Evolutionary conservation across 30 jellyfish, hydroid and myxozoan genomes (phyloP).

Genomic region (Rhopilema esculentum): DNA sequence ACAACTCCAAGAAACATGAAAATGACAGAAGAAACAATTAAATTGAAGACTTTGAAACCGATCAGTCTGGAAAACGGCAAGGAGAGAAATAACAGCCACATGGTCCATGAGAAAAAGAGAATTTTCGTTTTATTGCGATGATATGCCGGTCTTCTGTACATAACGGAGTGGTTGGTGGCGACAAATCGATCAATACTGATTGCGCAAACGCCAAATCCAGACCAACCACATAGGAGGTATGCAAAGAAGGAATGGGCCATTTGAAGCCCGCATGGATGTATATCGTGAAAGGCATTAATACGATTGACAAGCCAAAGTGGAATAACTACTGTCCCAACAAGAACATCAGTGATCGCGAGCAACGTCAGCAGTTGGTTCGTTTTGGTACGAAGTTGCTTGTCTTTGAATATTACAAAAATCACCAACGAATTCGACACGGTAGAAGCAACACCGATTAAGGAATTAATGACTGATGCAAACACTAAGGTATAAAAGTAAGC

Average conservation of each 20-base stretch:
- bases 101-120: neutral
- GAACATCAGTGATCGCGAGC: constrained; percentile 13
- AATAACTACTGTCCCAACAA: neutral
- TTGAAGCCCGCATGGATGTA: neutral
- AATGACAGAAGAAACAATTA: neutral
- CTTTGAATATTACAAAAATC: constrained; percentile 9
- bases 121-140: neutral
- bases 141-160: neutral
- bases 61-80: neutral
- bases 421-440: constrained; percentile 1
- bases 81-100: neutral
- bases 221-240: constrained; percentile 21
- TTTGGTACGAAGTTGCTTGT: neutral
- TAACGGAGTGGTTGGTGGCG: constrained; percentile 5
- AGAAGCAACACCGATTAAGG: neutral
- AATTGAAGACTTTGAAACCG: neutral
- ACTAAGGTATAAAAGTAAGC: neutral
- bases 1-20: neutral
- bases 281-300: neutral
- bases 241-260: constrained; percentile 13
- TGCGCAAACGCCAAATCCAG: constrained; percentile 5
- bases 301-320: constrained; percentile 8
- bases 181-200: constrained; percentile 13
- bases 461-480: neutral
- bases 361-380: neutral